Evolutionary conservation across 1,140 invertebrate species (phyloP), one percentile per base, ranked within the genome.

Genomic region (Cyclargus thomasi): DNA sequence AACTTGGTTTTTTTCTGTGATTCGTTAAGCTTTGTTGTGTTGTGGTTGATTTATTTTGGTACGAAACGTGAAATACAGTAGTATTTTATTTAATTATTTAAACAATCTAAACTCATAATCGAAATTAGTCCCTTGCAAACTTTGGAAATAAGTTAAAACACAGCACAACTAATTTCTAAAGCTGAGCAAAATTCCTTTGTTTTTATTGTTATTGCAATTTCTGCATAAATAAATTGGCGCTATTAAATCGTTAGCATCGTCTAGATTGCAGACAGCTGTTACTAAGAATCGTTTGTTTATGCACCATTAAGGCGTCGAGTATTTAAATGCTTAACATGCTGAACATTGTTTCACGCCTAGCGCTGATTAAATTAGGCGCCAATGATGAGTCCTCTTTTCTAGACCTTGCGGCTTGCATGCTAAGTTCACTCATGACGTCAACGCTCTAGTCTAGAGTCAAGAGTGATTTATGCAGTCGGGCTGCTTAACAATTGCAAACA

Each of bases 181-280:
- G 29, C 8, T 29, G 8, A 29, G 8, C 29, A 4, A 29, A 29
- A 29, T 8, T 29, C 8, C 8, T 4, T 29, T 29, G 29, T 29
- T 29, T 29, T 47, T 47, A 47, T 11, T 47, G 39, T 14, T 47
- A 1, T 47, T 47, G 39, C 14, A 47, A 47, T 47, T 16, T 2
- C 14, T 47, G 11, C 39, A 1, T 47, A 14, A 47, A 47, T 47
- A 47, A 14, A 47, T 47, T 47, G 14, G 39, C 14, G 39, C 39
- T 47, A 47, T 47, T 14, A 47, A 47, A 16, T 47, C 39, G 39
- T 47, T 47, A 47, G 7, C 4, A 16, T 47, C 39, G 39, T 47
- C 29, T 29, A 29, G 29, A 55, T 59, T 59, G 18, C 18, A 59
- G 55, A 59, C 55, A 59, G 55, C 55, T 59, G 55, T 59, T 59